Evolutionary conservation across 2,113 vertebrate genomes (phyloP).

Genomic region (Sphyrna mokarran): DNA sequence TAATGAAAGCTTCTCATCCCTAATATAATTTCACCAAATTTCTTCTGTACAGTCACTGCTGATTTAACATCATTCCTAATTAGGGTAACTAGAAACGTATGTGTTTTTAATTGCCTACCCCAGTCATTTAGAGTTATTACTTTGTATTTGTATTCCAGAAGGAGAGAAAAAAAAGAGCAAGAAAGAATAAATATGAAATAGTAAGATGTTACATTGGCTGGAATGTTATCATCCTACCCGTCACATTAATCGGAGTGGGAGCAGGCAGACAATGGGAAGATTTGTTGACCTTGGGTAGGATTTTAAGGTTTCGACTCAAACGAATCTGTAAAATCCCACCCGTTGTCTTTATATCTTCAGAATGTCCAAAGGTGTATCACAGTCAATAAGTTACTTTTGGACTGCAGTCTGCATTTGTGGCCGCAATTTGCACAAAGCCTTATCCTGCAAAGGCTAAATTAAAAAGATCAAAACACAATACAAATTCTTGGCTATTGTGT

Average conservation of each 20-base stretch:
- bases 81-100: not conserved
- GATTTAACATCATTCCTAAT: not conserved
- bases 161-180: not conserved
- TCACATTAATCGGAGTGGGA: too few species aligned
- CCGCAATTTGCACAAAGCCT: not conserved
- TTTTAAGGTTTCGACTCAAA: too few species aligned
- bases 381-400: not conserved
- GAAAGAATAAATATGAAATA: not conserved
- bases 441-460: not conserved
- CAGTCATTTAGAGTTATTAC: not conserved
- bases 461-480: not conserved
- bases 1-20: not conserved
- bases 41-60: not conserved
- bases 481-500: not conserved
- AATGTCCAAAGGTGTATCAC: not conserved
- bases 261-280: too few species aligned
- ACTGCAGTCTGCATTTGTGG: not conserved
- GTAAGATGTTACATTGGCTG: not conserved
- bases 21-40: not conserved
- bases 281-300: too few species aligned
- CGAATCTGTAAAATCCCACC: too few species aligned
- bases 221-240: too few species aligned
- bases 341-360: not conserved
- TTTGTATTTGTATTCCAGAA: not conserved
- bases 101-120: not conserved